These are phyloP conservation scores for Taphrorychus bicolor DNA, from an alignment of 2,888 invertebrate species.

Conservation along the genomic window DNA sequence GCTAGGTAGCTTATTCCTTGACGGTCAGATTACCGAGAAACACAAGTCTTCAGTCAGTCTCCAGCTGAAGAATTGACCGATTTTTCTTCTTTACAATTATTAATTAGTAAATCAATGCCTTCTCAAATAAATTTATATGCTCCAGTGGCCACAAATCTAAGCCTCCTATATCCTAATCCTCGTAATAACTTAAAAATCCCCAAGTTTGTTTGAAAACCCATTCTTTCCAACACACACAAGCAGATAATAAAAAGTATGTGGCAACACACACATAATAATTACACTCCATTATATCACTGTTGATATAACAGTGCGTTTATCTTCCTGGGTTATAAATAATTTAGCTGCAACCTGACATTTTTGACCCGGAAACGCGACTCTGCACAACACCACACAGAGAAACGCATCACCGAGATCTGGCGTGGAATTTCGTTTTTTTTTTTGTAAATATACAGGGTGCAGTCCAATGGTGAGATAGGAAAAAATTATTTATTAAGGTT, in stretches of 20 bases:
- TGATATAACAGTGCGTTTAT: not conserved
- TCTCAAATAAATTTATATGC: too few relatives aligned
- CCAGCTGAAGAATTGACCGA: too few relatives aligned
- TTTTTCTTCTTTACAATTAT: too few relatives aligned
- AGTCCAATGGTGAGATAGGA: too few relatives aligned
- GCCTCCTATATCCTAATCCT: too few relatives aligned
- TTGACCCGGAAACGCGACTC: constrained; percentile 7
- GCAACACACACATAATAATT: not conserved
- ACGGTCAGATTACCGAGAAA: too few relatives aligned
- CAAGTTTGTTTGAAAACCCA: not conserved
- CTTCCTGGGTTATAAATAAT: constrained; percentile 4
- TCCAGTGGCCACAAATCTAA: too few relatives aligned
- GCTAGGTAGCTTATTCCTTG: too few relatives aligned
- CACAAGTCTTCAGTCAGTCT: too few relatives aligned
- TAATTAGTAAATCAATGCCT: too few relatives aligned
- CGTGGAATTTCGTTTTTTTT: not conserved
- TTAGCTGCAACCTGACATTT: constrained; percentile 7
- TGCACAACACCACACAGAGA: not conserved
- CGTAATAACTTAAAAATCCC: too few relatives aligned
- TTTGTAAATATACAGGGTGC: not conserved
- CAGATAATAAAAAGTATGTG: not conserved
- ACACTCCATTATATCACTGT: not conserved
- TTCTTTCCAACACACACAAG: not conserved
- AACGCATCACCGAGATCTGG: not conserved
- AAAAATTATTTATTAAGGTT: too few relatives aligned